A percentile compares a stretch with the other conserved stretches of the same genome.
These are phyloP conservation scores for Pomatostomus ruficeps DNA, from an alignment of 2,113 vertebrate genomes.

Conservation along the genomic window DNA sequence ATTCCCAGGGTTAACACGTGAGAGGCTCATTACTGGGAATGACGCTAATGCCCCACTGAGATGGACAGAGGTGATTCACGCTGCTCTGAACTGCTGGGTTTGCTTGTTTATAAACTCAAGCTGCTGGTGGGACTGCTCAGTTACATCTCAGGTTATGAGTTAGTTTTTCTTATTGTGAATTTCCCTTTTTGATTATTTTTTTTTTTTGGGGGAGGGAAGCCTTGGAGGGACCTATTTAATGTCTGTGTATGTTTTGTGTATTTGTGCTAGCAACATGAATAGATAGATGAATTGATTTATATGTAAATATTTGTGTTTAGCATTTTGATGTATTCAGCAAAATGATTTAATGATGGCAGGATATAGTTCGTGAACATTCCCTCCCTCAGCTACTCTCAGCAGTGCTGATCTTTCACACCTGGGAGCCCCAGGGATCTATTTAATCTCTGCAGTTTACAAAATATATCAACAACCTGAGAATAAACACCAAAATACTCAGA, in stretches of 20 bases:
- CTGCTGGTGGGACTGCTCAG: background rate
- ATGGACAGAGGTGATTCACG: background rate
- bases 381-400: background rate
- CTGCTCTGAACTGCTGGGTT: background rate
- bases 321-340: background rate
- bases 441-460: slow-evolving; percentile 16
- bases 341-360: slow-evolving; percentile 11
- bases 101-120: background rate
- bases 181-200: background rate
- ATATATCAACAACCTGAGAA: background rate
- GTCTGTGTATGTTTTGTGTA: background rate
- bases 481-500: background rate
- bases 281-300: background rate
- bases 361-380: background rate
- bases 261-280: background rate
- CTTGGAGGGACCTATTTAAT: background rate
- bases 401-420: slow-evolving; percentile 12
- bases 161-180: background rate
- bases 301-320: slow-evolving; percentile 22
- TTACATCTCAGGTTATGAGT: background rate
- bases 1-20: rapidly evolving
- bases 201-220: rapidly evolving
- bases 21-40: background rate
- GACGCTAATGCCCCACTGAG: background rate
- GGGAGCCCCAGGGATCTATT: background rate